A percentile compares a stretch with the other conserved stretches of the same genome.
Conservation (phyloP, 2,888 invertebrate species). For the Sarcophaga carnaria region DNA sequence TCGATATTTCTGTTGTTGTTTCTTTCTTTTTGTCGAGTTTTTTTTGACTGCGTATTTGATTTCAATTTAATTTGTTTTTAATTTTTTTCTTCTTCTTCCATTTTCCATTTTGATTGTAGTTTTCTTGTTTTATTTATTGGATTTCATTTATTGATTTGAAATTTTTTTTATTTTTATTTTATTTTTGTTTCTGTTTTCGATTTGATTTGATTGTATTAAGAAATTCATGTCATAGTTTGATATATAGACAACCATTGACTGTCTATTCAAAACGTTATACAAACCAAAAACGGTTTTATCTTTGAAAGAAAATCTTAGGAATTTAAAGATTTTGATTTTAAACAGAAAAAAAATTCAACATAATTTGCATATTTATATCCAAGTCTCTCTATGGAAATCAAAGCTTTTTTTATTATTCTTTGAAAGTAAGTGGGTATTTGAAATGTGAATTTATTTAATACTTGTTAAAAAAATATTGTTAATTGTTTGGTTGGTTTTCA, state of each 20-base stretch:
- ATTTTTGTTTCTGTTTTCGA: constrained; percentile 19
- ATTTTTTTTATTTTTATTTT: constrained; percentile 58
- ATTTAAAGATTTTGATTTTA: constrained; percentile 36
- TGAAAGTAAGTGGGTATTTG: constrained; percentile 13
- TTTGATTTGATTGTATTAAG: constrained; percentile 32
- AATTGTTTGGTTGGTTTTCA: too few species aligned
- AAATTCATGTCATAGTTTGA: constrained; percentile 60
- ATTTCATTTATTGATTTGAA: constrained; percentile 18
- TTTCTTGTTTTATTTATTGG: constrained; percentile 22
- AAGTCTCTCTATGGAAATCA: neutral
- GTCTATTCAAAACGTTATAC: neutral
- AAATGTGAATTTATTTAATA: constrained; percentile 36
- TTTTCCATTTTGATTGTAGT: constrained; percentile 6
- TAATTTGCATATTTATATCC: constrained; percentile 56
- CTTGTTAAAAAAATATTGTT: constrained; percentile 2
- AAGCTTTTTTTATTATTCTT: neutral
- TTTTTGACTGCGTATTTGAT: neutral
- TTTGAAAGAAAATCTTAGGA: constrained; percentile 14
- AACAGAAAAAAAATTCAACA: too few species aligned
- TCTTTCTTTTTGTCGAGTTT: constrained; percentile 16
- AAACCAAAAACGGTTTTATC: constrained; percentile 37
- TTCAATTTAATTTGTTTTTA: constrained; percentile 45
- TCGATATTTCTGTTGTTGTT: constrained; percentile 45
- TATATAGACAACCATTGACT: constrained; percentile 24
- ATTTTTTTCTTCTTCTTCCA: constrained; percentile 49